These are phyloP conservation scores for Centroberyx gerrardi DNA, from an alignment of 2,797 vertebrate species.

Conservation along the genomic window DNA sequence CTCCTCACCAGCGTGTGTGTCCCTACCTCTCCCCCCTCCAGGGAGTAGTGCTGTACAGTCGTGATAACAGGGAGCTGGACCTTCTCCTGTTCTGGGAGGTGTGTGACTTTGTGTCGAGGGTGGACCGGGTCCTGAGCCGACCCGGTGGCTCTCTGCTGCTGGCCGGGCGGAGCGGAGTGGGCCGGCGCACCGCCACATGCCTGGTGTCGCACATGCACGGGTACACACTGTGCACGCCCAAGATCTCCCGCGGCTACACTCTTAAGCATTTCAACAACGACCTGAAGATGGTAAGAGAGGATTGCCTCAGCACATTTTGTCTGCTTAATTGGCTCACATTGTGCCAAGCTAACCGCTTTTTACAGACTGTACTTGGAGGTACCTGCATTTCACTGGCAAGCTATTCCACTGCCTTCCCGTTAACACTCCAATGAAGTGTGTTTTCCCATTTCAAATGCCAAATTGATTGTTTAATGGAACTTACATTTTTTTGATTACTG, in stretches of 20 bases:
- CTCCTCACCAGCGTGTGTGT: conserved; percentile 34
- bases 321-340: background rate
- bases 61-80: conserved; percentile 93
- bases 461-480: background rate
- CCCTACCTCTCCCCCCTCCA: conserved; percentile 57
- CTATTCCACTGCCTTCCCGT: background rate
- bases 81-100: conserved; percentile 96
- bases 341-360: background rate
- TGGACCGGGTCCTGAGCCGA: conserved; percentile 93
- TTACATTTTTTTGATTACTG: background rate
- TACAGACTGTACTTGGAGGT: conserved; percentile 10
- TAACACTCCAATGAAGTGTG: background rate
- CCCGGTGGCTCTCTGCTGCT: conserved; percentile 95
- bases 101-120: conserved; percentile 91
- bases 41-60: conserved; percentile 93
- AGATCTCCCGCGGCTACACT: conserved; percentile 91
- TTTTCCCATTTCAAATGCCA: background rate
- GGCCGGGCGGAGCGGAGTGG: conserved; percentile 94
- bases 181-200: conserved; percentile 91
- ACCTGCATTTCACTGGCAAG: conserved; percentile 12
- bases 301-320: conserved; percentile 10
- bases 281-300: conserved; percentile 90
- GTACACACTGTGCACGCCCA: conserved; percentile 91
- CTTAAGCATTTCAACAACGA: conserved; percentile 96
- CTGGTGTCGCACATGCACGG: conserved; percentile 97